A percentile compares a stretch with the other conserved stretches of the same genome.
Evolutionary conservation across 2,888 invertebrate genomes (phyloP).

Genomic region (Papilio demoleus): DNA sequence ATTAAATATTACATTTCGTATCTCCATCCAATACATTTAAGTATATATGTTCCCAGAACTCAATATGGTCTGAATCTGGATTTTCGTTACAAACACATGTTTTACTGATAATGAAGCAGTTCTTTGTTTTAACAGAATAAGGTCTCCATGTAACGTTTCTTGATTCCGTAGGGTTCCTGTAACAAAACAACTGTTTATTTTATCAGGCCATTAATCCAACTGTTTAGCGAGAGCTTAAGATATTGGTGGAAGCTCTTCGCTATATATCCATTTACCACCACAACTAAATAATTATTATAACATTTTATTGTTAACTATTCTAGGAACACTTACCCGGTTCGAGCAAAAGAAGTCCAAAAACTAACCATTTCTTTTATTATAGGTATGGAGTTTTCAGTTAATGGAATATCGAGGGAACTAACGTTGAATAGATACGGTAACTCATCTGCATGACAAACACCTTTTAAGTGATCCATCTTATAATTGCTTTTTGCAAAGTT

Average conservation of each 20-base stretch:
- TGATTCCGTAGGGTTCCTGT: slow-evolving; percentile 68
- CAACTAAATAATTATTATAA: too few relatives aligned
- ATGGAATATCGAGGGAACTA: slow-evolving; percentile 65
- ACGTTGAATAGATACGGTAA: slow-evolving; percentile 70
- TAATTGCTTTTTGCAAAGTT: slow-evolving; percentile 69
- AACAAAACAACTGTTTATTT: too few relatives aligned
- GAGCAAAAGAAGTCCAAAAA: slow-evolving; percentile 73
- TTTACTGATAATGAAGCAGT: slow-evolving; percentile 66
- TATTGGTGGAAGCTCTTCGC: too few relatives aligned
- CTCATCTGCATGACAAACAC: slow-evolving; percentile 76
- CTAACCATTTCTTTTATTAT: slow-evolving; percentile 61
- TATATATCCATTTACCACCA: too few relatives aligned
- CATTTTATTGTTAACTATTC: too few relatives aligned
- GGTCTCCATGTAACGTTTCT: slow-evolving; percentile 62
- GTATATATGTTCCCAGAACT: slow-evolving; percentile 73
- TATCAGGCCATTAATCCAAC: too few relatives aligned
- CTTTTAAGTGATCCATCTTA: slow-evolving; percentile 63
- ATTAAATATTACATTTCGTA: neutral
- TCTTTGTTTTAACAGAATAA: slow-evolving; percentile 60
- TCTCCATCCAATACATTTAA: slow-evolving; percentile 24
- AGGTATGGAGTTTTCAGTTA: slow-evolving; percentile 61
- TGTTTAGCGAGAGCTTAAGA: too few relatives aligned
- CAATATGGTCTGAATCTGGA: slow-evolving; percentile 57
- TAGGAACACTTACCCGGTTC: slow-evolving; percentile 62
- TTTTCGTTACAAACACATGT: slow-evolving; percentile 56